Percentiles rank a stretch among this genome's conserved stretches.
phyloP scores from a whole-genome alignment of 2,113 vertebrate genomes.

The Amphiprion percula region DNA sequence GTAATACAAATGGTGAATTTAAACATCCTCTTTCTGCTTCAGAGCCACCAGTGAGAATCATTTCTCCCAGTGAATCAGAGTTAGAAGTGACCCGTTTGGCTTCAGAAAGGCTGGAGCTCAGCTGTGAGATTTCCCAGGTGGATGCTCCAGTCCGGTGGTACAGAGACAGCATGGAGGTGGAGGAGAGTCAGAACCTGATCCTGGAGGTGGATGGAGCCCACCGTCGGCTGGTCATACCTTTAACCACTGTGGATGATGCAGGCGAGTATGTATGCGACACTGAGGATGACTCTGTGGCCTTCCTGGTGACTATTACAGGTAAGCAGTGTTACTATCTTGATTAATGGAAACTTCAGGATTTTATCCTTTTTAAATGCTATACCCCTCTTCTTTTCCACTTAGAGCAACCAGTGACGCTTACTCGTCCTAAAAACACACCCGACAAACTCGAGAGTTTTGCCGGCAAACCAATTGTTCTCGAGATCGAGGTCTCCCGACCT shows the following conservation, averaged over 20 bases:
- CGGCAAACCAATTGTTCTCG: constrained; percentile 77
- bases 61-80: constrained; percentile 82
- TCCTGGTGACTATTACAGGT: constrained; percentile 90
- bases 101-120: constrained; percentile 86
- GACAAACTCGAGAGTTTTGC: constrained; percentile 61
- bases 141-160: constrained; percentile 86
- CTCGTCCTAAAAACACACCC: constrained; percentile 42
- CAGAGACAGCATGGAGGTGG: constrained; percentile 88
- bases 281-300: constrained; percentile 87
- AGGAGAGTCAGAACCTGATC: constrained; percentile 73
- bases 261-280: constrained; percentile 91
- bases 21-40: not conserved
- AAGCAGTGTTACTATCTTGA: not conserved
- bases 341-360: not conserved
- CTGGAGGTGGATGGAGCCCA: constrained; percentile 83
- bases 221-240: constrained; percentile 84
- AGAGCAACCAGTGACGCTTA: constrained; percentile 79
- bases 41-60: constrained; percentile 87
- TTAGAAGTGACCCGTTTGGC: constrained; percentile 72
- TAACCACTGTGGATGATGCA: constrained; percentile 70
- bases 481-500: constrained; percentile 77
- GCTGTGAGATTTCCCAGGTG: constrained; percentile 86
- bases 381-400: not conserved
- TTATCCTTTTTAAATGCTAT: not conserved
- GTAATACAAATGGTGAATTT: not conserved